phyloP scores from a whole-genome alignment of 2,113 vertebrate species.

The Pedetes capensis region DNA sequence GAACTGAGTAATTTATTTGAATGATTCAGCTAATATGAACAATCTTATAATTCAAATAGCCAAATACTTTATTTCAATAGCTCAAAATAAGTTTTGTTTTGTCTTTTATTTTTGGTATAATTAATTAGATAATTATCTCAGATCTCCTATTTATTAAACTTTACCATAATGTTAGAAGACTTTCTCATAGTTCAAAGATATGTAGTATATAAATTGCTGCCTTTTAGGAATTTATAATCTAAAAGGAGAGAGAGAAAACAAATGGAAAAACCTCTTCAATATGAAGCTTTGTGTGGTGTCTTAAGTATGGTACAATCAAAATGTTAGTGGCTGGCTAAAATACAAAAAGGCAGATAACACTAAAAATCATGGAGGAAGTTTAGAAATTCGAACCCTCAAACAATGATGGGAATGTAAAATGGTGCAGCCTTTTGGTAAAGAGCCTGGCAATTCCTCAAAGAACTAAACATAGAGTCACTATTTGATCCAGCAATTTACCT shows the following conservation, averaged over 20 bases:
- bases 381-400: background rate
- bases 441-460: background rate
- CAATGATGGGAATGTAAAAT: background rate
- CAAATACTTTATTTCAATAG: background rate
- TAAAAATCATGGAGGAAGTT: background rate
- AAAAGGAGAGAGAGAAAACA: constrained; percentile 20
- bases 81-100: background rate
- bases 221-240: background rate
- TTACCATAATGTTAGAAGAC: background rate
- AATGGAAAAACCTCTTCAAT: background rate
- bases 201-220: background rate
- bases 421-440: background rate
- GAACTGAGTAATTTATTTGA: background rate
- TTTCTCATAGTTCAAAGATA: background rate
- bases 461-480: background rate
- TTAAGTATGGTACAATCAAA: background rate
- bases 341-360: background rate
- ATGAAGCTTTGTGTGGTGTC: background rate
- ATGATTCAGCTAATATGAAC: background rate
- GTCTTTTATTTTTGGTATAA: background rate
- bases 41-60: background rate
- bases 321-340: background rate
- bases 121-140: background rate
- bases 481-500: background rate
- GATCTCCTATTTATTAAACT: background rate